Evolutionary conservation across 2,113 vertebrate genomes (phyloP).

Genomic region (Halcyon senegalensis): DNA sequence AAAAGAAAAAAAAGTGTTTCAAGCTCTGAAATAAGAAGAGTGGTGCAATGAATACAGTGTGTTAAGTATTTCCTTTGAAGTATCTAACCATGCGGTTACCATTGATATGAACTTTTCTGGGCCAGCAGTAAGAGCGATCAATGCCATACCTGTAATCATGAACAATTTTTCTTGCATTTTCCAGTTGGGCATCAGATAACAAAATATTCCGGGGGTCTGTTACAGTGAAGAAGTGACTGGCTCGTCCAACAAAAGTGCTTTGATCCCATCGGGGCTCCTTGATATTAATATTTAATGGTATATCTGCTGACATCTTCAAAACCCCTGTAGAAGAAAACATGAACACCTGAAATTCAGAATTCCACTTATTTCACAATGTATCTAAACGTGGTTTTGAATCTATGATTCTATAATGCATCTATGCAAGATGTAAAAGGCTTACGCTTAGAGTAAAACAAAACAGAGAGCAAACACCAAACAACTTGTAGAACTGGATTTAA

Average conservation of each 20-base stretch:
- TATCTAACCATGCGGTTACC: not conserved
- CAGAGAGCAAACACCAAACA: not conserved
- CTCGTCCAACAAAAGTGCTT: conserved; percentile 90
- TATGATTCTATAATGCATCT: not conserved
- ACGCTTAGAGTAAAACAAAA: not conserved
- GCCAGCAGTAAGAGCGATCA: not conserved
- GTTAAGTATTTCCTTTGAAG: not conserved
- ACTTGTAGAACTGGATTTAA: not conserved
- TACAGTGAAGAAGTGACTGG: conserved; percentile 96
- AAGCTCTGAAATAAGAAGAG: not conserved
- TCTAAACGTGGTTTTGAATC: not conserved
- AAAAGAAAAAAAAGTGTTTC: not conserved
- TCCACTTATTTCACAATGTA: not conserved
- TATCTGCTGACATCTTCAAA: conserved; percentile 86
- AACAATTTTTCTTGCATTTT: conserved; percentile 84
- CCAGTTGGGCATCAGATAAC: conserved; percentile 86
- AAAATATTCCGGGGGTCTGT: conserved; percentile 96
- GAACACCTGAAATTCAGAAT: not conserved
- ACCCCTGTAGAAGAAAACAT: conserved; percentile 35
- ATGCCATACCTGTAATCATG: conserved; percentile 90
- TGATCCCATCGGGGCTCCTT: conserved; percentile 97
- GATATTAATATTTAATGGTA: conserved; percentile 92
- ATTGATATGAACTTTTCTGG: not conserved
- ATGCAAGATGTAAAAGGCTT: not conserved
- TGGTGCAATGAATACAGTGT: not conserved